These are phyloP conservation scores for Ageneiosus marmoratus DNA, from an alignment of 2,113 vertebrate genomes.

Conservation along the genomic window DNA sequence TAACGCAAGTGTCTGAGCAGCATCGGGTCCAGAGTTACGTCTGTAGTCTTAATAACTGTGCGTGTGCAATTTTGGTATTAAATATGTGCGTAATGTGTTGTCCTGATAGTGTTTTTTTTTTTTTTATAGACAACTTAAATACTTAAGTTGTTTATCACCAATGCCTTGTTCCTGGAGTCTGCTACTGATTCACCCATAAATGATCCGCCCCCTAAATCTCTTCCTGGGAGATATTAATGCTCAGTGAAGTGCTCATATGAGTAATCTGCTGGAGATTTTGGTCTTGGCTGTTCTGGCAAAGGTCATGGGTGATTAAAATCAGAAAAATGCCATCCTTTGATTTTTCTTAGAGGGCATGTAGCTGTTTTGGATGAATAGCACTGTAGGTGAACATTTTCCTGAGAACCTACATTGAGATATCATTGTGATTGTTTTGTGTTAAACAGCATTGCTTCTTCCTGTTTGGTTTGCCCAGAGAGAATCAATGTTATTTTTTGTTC, in stretches of 20 bases:
- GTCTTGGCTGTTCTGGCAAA: slow-evolving; percentile 5
- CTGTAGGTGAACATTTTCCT: background rate
- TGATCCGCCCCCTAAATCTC: background rate
- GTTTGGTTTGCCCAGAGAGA: background rate
- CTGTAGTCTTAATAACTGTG: background rate
- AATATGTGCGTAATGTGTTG: background rate
- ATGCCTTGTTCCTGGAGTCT: background rate
- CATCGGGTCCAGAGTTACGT: background rate
- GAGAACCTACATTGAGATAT: background rate
- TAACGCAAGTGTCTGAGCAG: background rate
- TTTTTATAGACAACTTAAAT: background rate
- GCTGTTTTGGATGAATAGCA: background rate
- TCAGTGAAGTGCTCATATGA: background rate
- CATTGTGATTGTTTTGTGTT: background rate
- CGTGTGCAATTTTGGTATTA: background rate
- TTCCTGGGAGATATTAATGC: background rate
- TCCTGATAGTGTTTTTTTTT: background rate
- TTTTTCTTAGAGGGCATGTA: background rate
- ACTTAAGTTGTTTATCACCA: background rate
- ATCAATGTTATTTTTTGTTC: background rate
- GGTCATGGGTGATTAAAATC: slow-evolving; percentile 14
- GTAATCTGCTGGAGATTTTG: background rate
- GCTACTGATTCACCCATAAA: background rate
- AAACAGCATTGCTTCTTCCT: background rate
- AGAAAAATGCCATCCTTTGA: slow-evolving; percentile 14